These are phyloP conservation scores for Phenganax marumi DNA, from an alignment of 92 coral and sea anemone species.

Conservation along the genomic window DNA sequence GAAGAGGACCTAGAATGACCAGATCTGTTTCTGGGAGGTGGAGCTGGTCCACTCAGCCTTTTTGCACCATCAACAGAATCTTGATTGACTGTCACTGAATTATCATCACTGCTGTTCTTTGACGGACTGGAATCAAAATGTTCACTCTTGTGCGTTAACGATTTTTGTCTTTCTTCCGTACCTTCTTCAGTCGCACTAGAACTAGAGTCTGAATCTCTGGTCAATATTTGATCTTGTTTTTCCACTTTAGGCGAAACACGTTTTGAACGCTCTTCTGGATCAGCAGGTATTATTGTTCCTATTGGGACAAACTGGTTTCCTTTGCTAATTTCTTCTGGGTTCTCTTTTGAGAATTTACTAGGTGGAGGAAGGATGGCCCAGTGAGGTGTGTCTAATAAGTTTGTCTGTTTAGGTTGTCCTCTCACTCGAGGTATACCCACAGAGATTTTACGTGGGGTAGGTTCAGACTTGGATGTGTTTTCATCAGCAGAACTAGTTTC, in stretches of 20 bases:
- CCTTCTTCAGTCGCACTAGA: slow-evolving; percentile 39
- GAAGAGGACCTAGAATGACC: slow-evolving; percentile 98
- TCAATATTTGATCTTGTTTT: slow-evolving; percentile 46
- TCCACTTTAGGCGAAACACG: slow-evolving; percentile 43
- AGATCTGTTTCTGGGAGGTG: slow-evolving; percentile 80
- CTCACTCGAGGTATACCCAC: slow-evolving; percentile 35
- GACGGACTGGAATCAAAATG: slow-evolving; percentile 29
- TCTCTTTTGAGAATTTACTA: slow-evolving; percentile 35
- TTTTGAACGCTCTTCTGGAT: slow-evolving; percentile 26
- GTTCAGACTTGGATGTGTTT: slow-evolving; percentile 11
- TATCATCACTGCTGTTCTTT: slow-evolving; percentile 19
- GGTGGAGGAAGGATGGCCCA: slow-evolving; percentile 49
- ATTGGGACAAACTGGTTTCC: slow-evolving; percentile 35
- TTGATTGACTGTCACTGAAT: slow-evolving; percentile 52
- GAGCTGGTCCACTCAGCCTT: slow-evolving; percentile 73
- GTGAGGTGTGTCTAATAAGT: slow-evolving; percentile 37
- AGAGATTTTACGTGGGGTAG: slow-evolving; percentile 24
- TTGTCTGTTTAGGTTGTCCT: slow-evolving; percentile 28
- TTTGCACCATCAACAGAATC: slow-evolving; percentile 68
- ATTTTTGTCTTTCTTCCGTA: slow-evolving; percentile 23
- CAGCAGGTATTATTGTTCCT: slow-evolving; percentile 30
- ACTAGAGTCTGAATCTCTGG: slow-evolving; percentile 63
- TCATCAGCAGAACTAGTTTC: slow-evolving; percentile 25
- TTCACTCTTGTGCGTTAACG: slow-evolving; percentile 17
- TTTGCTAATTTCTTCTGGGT: slow-evolving; percentile 14